A percentile compares a stretch with the other conserved stretches of the same genome.
Evolutionary conservation across 2,888 invertebrate species (phyloP).

Genomic region (Lucinisca nassula): DNA sequence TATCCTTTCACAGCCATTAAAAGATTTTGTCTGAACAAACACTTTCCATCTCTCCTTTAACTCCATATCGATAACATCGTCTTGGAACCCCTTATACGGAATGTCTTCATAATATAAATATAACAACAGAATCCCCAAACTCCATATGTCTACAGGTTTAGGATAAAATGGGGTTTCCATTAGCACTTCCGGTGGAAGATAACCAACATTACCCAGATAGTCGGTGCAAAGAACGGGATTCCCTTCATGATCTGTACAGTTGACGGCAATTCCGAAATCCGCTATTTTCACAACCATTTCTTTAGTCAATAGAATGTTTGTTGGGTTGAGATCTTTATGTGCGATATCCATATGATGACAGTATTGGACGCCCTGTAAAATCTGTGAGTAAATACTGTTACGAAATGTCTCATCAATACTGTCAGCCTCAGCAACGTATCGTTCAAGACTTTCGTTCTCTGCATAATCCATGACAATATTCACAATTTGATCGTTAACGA

Average conservation of each 20-base stretch:
- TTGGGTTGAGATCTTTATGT: slow-evolving; percentile 71
- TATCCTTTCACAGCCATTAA: background rate
- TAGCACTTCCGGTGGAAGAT: slow-evolving; percentile 63
- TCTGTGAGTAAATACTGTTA: slow-evolving; percentile 56
- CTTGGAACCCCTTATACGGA: slow-evolving; percentile 55
- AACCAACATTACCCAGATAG: slow-evolving; percentile 69
- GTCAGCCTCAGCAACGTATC: slow-evolving; percentile 36
- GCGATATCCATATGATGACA: slow-evolving; percentile 69
- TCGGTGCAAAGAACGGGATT: slow-evolving; percentile 66
- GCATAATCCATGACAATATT: slow-evolving; percentile 74
- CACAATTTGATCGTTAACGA: slow-evolving; percentile 49
- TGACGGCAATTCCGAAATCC: slow-evolving; percentile 73
- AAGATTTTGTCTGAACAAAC: slow-evolving; percentile 19
- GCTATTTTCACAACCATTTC: slow-evolving; percentile 69
- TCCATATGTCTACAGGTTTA: slow-evolving; percentile 72
- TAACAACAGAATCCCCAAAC: slow-evolving; percentile 63
- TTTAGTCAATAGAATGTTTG: slow-evolving; percentile 66
- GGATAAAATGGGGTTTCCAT: slow-evolving; percentile 60
- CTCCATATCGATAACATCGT: slow-evolving; percentile 44
- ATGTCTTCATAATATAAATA: slow-evolving; percentile 55
- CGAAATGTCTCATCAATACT: slow-evolving; percentile 26
- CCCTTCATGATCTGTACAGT: slow-evolving; percentile 36
- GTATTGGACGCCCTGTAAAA: slow-evolving; percentile 65
- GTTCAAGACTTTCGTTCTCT: slow-evolving; percentile 70
- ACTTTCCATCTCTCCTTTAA: slow-evolving; percentile 39